A percentile compares a stretch with the other conserved stretches of the same genome.
Conservation (phyloP, 2,888 invertebrate species). For the Campaea margaritaria region DNA sequence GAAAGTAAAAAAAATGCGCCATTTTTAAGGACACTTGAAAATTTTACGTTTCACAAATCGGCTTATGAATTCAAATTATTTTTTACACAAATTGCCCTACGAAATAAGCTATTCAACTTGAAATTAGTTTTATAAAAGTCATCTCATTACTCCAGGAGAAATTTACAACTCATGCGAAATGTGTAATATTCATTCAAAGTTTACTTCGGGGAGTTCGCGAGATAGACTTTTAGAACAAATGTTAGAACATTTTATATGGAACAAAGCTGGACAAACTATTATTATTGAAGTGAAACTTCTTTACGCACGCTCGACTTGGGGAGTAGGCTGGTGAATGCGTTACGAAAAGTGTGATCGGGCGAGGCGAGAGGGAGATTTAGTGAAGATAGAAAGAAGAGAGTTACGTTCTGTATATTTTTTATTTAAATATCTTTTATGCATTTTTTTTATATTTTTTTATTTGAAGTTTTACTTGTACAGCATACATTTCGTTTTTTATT, state of each 20-base stretch:
- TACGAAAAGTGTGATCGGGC: no score
- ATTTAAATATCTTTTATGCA: no score
- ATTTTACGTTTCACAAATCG: neutral
- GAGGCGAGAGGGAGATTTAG: no score
- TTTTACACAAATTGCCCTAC: conserved; percentile 10
- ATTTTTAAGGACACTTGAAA: neutral
- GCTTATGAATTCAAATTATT: conserved; percentile 17
- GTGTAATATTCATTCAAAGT: conserved; percentile 72
- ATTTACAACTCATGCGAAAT: conserved; percentile 70
- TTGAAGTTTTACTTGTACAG: no score
- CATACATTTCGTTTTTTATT: no score
- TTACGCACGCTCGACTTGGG: no score
- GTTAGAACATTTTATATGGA: neutral
- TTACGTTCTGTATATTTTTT: no score
- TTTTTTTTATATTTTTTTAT: no score
- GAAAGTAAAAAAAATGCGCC: no score
- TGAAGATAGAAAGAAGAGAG: no score
- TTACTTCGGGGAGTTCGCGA: conserved; percentile 42
- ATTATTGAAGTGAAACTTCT: neutral
- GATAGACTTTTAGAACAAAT: conserved; percentile 10
- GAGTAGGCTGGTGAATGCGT: no score
- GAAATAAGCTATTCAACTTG: conserved; percentile 69
- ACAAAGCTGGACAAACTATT: neutral
- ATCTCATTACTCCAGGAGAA: conserved; percentile 71
- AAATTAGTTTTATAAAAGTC: conserved; percentile 69